Evolutionary conservation across 2,888 invertebrate genomes (phyloP), one percentile per base, ranked within the genome.

Genomic region (Cerastis rubricosa): DNA sequence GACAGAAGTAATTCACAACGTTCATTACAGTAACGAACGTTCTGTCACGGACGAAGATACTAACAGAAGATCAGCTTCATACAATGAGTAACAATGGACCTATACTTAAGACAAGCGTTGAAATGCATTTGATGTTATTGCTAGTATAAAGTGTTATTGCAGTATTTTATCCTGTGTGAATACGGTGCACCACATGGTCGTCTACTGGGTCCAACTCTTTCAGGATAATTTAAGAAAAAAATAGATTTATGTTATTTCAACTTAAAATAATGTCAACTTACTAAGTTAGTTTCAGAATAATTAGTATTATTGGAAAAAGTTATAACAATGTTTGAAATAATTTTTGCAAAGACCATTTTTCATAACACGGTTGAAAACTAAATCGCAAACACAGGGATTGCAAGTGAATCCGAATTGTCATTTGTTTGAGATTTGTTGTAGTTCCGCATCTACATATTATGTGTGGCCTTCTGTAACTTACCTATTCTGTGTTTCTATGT

Each of bases 21-120:
- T 87, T 84, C 84, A 84, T 87, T 84, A 84, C 80, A 80, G 57
- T 84, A 87, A 87, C 84, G 87, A 87, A 87, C 73, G 85, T 64
- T 59, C 35, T 83, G 11, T 14, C 77, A 49, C 12, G 6, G 43
- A 35, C 35, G 4, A 1, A 77, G 35, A 8, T 1, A 45, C 2
- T 0, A 14, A 25, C 49, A 78, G 78, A 83, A 65, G 54, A 11
- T 1, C 9, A 1, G 9, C 0, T 51, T 1, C n/a, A 43, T 19
- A 59, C 9, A 40, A 40, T 6, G 19, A 22, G 17, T 1, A 0
- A 45, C 12, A 77, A 57, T 7, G 5, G 14, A 40, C 14, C 11
- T 11, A n/a, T n/a, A 51, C 4, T 11, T 51, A 22, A 11, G n/a
- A 11, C n/a, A 12, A 0, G 54, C 22, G 22, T 51, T 51, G 22